These are phyloP conservation scores for Dromius quadrimaculatus DNA, from an alignment of 2,888 invertebrate species.

Conservation along the genomic window DNA sequence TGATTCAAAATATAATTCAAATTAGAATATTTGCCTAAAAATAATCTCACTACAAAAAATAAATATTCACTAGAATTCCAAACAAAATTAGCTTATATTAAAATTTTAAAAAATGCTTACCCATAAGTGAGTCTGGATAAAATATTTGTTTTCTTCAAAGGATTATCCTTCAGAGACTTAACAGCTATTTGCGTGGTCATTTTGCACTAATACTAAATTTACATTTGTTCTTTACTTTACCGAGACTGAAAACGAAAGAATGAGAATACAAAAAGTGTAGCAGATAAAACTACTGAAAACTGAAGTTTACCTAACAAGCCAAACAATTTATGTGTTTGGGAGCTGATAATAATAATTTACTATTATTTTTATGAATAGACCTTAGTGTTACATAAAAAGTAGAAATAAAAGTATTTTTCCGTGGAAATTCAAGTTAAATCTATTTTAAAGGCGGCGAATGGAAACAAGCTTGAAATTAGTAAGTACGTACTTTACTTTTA, in stretches of 20 bases:
- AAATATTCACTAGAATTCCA: no score
- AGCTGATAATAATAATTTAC: constrained; percentile 40
- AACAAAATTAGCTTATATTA: no score
- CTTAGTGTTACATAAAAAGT: constrained; percentile 25
- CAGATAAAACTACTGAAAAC: constrained; percentile 19
- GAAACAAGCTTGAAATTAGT: no score
- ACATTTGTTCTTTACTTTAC: constrained; percentile 26
- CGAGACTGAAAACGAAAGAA: neutral
- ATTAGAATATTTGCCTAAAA: no score
- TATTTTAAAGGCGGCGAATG: no score
- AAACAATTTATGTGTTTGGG: constrained; percentile 12
- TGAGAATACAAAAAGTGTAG: constrained; percentile 8
- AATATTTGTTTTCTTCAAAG: constrained; percentile 19
- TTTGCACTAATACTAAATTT: constrained; percentile 18
- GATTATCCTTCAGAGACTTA: constrained; percentile 29
- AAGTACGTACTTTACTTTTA: no score
- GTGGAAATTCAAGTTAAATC: no score
- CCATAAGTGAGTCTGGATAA: constrained; percentile 34
- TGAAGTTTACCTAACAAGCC: constrained; percentile 15
- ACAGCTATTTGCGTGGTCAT: constrained; percentile 10
- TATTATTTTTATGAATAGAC: constrained; percentile 32
- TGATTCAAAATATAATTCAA: no score
- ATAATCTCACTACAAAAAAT: no score
- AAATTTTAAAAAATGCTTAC: constrained; percentile 25
- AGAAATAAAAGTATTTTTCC: no score